phyloP scores from a whole-genome alignment of 2,797 vertebrate genomes.

The Bradypodion ventrale region DNA sequence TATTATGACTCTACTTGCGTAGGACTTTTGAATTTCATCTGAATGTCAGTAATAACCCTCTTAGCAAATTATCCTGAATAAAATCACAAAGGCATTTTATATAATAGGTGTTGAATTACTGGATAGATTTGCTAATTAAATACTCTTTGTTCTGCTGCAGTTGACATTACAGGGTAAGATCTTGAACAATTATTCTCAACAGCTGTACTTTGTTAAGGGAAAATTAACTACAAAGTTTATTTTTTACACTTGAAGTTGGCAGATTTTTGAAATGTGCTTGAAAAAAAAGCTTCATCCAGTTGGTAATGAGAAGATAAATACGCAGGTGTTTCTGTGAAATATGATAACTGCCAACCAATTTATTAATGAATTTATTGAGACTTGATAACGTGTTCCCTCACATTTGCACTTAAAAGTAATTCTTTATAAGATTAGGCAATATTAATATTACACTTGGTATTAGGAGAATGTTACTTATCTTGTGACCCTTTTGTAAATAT shows the following conservation, averaged over 20 bases:
- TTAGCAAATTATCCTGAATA: conserved; percentile 99
- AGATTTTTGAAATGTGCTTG: conserved; percentile 84
- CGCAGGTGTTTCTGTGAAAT: conserved; percentile 85
- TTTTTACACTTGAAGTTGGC: conserved; percentile 81
- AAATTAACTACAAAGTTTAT: conserved; percentile 86
- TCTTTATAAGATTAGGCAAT: conserved; percentile 73
- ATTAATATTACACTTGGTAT: conserved; percentile 71
- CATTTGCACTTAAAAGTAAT: conserved; percentile 75
- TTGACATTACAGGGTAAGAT: conserved; percentile 88
- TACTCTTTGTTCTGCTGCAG: conserved; percentile 90
- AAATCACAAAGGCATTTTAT: conserved; percentile 97
- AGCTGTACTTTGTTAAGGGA: conserved; percentile 87
- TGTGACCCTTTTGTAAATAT: conserved; percentile 62
- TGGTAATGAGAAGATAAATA: conserved; percentile 84
- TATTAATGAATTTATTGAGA: conserved; percentile 81
- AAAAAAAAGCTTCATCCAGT: conserved; percentile 82
- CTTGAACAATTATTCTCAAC: conserved; percentile 87
- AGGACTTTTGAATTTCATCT: conserved; percentile 95
- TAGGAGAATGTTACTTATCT: conserved; percentile 62
- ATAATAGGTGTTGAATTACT: conserved; percentile 92
- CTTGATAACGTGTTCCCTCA: conserved; percentile 74
- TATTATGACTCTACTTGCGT: conserved; percentile 91
- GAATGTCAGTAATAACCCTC: conserved; percentile 98
- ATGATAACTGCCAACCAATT: conserved; percentile 80
- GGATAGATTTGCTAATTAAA: conserved; percentile 93